Conservation (phyloP, 1,140 invertebrate species). For the Nautilus pompilius region DNA sequence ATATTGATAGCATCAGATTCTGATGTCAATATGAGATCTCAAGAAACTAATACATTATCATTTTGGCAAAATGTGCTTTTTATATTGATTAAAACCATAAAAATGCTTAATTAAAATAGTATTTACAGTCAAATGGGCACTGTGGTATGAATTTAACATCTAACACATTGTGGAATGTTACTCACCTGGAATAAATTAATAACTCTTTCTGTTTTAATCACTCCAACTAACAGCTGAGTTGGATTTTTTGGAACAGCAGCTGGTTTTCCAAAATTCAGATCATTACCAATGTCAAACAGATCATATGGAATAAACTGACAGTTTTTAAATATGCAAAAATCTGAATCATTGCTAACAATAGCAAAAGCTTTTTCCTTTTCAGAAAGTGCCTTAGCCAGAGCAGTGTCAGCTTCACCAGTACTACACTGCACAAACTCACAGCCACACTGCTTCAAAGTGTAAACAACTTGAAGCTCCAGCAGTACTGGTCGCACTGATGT, state of each 20-base stretch:
- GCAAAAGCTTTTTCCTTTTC: conserved; percentile 38
- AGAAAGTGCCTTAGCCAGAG: conserved; percentile 35
- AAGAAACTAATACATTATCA: too few relatives aligned
- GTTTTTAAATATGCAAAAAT: conserved; percentile 47
- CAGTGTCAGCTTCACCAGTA: conserved; percentile 42
- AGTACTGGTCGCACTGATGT: conserved; percentile 29
- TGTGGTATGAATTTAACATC: too few relatives aligned
- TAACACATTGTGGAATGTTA: too few relatives aligned
- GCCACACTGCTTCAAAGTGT: conserved; percentile 30
- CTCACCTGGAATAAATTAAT: conserved; percentile 34
- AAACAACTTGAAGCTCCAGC: conserved; percentile 36
- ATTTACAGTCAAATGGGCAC: too few relatives aligned
- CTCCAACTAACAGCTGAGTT: conserved; percentile 25
- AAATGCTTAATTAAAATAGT: too few relatives aligned
- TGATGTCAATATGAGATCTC: too few relatives aligned
- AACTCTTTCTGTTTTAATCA: conserved; percentile 34
- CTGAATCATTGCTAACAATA: conserved; percentile 48
- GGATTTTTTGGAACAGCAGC: conserved; percentile 32
- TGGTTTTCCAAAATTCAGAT: conserved; percentile 29
- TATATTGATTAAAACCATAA: too few relatives aligned
- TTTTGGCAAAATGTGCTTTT: too few relatives aligned
- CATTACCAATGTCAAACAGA: conserved; percentile 43
- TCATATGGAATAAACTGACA: conserved; percentile 35
- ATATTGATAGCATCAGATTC: too few relatives aligned
- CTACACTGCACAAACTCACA: conserved; percentile 36